These are phyloP conservation scores for Sinodicranocentrus sp. DNA, from an alignment of 2,888 invertebrate genomes.

Conservation along the genomic window DNA sequence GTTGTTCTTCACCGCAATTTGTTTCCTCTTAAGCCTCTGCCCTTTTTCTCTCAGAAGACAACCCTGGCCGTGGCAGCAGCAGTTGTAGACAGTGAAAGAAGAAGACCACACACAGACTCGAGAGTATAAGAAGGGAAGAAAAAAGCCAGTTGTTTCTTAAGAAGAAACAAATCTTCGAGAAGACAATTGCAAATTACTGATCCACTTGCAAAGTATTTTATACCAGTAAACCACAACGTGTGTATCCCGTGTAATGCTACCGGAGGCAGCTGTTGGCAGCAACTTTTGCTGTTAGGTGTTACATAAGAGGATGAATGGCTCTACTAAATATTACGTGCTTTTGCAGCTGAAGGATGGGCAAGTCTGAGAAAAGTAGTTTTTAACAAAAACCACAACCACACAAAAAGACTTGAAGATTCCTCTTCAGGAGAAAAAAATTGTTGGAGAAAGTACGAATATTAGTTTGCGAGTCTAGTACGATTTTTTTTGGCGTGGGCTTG, in stretches of 20 bases:
- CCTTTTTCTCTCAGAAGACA: background rate
- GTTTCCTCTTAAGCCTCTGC: constrained; percentile 46
- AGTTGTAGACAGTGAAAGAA: constrained; percentile 41
- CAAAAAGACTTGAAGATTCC: constrained; percentile 13
- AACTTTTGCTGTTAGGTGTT: constrained; percentile 18
- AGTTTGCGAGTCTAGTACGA: background rate
- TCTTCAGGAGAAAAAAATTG: background rate
- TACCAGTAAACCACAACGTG: constrained; percentile 10
- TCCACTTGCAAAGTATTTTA: constrained; percentile 53
- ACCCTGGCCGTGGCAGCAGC: background rate
- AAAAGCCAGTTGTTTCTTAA: constrained; percentile 45
- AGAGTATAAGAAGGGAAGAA: too few species aligned
- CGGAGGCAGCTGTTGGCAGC: constrained; percentile 61
- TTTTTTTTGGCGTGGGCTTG: background rate
- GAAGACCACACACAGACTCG: background rate
- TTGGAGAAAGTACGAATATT: background rate
- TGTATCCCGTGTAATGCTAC: constrained; percentile 4
- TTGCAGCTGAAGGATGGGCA: constrained; percentile 52
- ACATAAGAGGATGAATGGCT: constrained; percentile 1
- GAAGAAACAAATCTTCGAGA: constrained; percentile 51
- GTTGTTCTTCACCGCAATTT: constrained; percentile 51
- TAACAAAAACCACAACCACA: constrained; percentile 57
- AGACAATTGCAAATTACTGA: constrained; percentile 65
- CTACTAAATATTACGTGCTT: constrained; percentile 45
- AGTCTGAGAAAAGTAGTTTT: constrained; percentile 51